Conservation (phyloP, 2,113 vertebrate genomes). For the Phyllopteryx taeniolatus region DNA sequence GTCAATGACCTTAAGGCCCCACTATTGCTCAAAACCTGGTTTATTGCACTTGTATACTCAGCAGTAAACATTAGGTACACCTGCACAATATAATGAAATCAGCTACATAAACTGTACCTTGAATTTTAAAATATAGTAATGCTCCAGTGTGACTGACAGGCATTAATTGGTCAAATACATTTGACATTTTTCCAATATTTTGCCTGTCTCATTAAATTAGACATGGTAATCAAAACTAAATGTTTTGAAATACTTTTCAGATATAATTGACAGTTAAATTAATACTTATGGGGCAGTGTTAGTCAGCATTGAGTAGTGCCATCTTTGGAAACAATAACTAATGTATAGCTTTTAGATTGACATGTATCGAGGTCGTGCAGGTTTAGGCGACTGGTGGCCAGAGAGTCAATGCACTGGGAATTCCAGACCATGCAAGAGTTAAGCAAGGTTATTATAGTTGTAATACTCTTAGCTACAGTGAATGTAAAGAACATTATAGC, state of each 20-base stretch:
- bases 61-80: neutral
- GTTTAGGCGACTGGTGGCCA: neutral
- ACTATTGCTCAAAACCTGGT: neutral
- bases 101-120: neutral
- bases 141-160: neutral
- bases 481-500: neutral
- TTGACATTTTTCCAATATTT: too few relatives aligned
- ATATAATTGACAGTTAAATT: neutral
- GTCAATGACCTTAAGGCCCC: neutral
- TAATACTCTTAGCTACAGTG: neutral
- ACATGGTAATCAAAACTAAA: neutral
- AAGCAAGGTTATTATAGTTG: neutral
- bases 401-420: neutral
- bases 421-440: neutral
- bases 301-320: neutral
- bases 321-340: neutral
- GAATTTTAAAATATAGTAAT: neutral
- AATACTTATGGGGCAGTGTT: neutral
- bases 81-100: neutral
- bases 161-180: neutral
- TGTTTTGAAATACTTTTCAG: neutral
- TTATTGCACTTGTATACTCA: neutral
- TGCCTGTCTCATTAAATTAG: too few relatives aligned
- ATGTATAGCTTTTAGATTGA: neutral
- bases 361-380: neutral